Percentiles rank a stretch among this genome's conserved stretches.
Evolutionary conservation across 2,797 vertebrate genomes (phyloP).

Genomic region (Arctocebus calabarensis): DNA sequence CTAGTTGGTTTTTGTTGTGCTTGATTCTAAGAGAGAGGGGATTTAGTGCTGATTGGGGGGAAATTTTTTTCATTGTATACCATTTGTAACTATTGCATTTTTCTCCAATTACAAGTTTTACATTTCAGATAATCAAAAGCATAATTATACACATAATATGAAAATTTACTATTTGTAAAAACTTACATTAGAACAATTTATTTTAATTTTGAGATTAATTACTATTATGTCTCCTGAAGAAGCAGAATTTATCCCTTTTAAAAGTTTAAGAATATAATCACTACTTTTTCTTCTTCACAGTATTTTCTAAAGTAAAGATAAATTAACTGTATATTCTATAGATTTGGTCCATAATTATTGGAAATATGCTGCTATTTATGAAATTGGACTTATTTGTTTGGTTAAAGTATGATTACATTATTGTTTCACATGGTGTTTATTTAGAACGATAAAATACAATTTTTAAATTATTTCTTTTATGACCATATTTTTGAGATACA

Average conservation of each 20-base stretch:
- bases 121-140: background rate
- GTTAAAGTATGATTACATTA: background rate
- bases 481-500: background rate
- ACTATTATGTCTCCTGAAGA: background rate
- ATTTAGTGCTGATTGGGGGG: background rate
- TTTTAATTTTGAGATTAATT: conserved; percentile 9
- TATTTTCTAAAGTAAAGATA: background rate
- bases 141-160: background rate
- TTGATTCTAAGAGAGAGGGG: background rate
- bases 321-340: background rate
- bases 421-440: background rate
- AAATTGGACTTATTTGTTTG: background rate
- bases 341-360: background rate
- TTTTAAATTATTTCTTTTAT: background rate
- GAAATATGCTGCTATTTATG: background rate
- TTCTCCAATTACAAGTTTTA: background rate
- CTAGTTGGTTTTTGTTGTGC: background rate
- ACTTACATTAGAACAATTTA: background rate
- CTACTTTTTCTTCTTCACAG: background rate
- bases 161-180: background rate
- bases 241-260: background rate
- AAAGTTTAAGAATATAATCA: background rate
- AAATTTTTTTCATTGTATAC: background rate
- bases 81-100: background rate
- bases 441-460: background rate